Evolutionary conservation across 2,797 vertebrate genomes (phyloP), one percentile per base, ranked within the genome.

Genomic region (Agapornis canus): DNA sequence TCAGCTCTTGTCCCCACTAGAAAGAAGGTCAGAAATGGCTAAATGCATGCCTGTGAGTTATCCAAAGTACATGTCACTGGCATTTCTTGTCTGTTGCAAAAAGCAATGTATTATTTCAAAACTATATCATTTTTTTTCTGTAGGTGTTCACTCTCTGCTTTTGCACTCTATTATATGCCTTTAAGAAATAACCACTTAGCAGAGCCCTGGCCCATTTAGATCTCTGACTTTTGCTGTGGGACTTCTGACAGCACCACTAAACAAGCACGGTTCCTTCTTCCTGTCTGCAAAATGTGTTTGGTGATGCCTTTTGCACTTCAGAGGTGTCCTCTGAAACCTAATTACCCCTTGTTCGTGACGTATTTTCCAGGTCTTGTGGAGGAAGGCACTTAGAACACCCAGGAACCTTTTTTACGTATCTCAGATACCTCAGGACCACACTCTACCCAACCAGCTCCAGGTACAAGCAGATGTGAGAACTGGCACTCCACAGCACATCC

Each of bases 91-190:
- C 35, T 2, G 32, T 22, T 66, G 60, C 14, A 11, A 61, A 90
- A 47, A 73, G 26, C 7, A 10, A 68, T 19, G 2, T 12, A 27
- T 37, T 66, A 9, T 27, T 92, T 82, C 6, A 2, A 19, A 87
- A 60, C 20, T 25, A 4, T 14, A n/a, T 5, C 10, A 6, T 22
- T 31, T 39, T 10, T 10, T 68, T 40, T 32, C 52, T 80, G 43
- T 13, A 29, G 35, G 31, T 35, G 12, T 29, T 70, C 60, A 15
- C 40, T 73, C 6, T 29, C 48, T 87, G 40, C 42, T 70, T 17
- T 27, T 17, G 5, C 11, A 8, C 23, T 31, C 23, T 16, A 35
- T 32, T 3, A 1, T 29, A 13, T 0, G 0, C 8, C 31, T 82
- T 31, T 35, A 57, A 66, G 56, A 86, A 81, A 66, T 5, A 63